Evolutionary conservation across 2,113 vertebrate genomes (phyloP).

Genomic region (Corydoras maculifer): DNA sequence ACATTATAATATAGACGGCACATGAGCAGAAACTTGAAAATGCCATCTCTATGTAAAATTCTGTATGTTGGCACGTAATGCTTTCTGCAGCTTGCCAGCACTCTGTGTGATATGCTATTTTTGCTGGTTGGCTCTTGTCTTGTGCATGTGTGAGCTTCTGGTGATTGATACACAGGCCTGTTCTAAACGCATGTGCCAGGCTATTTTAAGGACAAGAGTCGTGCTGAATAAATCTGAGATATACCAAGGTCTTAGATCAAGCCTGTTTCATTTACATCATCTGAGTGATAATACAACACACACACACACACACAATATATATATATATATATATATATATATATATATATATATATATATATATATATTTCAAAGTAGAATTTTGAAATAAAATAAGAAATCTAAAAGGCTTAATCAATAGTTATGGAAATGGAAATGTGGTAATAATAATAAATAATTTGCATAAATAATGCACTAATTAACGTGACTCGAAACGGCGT

Average conservation of each 20-base stretch:
- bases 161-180: constrained; percentile 44
- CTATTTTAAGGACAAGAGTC: constrained; percentile 38
- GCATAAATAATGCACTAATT: no score
- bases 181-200: constrained; percentile 33
- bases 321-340: no score
- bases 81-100: constrained; percentile 20
- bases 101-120: constrained; percentile 50
- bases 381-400: no score
- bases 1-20: no score
- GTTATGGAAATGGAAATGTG: no score
- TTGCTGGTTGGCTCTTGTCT: constrained; percentile 37
- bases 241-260: constrained; percentile 18
- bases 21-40: background rate
- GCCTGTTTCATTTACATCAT: constrained; percentile 16
- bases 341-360: no score
- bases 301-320: no score
- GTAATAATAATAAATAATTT: no score
- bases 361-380: no score
- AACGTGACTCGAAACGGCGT: no score
- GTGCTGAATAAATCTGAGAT: constrained; percentile 26
- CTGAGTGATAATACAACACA: constrained; percentile 15
- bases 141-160: constrained; percentile 49
- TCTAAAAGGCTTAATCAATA: no score
- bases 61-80: background rate
- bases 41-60: background rate